Base-by-base conservation (phyloP, 2,797 vertebrate genomes). In the Thripadectes ignobilis region DNA sequence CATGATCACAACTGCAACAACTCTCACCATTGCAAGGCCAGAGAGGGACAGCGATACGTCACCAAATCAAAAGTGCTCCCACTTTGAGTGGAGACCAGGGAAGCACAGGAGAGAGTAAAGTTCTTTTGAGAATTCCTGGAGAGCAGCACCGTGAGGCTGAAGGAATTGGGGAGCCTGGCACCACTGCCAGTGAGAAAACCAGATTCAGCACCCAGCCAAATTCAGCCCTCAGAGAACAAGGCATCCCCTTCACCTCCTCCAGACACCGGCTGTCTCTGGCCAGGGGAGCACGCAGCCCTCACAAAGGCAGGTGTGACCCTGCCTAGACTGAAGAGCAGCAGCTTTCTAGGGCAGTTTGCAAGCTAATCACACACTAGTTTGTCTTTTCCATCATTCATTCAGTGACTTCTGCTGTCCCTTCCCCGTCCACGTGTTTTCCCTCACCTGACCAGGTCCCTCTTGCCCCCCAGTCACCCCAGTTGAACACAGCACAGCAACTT, bases 41-140 rank as follows among this genome's bases (percentile, higher is more conserved):
- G 0, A 39, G 49, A 75, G 45, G 24, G 73, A 79, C 39, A 16
- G 34, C 0, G 0, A 65, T 12, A 36, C 0, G 0, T 63, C 39
- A 61, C 48, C 58, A 4, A 2, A 46, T 13, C 55, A 29, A 15
- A 85, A 79, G 41, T 2, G 8, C 24, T 85, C 73, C n/a, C 57
- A 11, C 43, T 55, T 7, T 1, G 26, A 85, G 32, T 1, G 1
- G 38, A 71, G 43, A 58, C 4, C 1, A 6, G 9, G 34, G 45
- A 67, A 80, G 45, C 58, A 54, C 21, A 52, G 62, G 29, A 30
- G 80, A 59, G 65, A 86, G 62, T 23, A 24, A 78, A 91, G 55
- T 32, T 63, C 52, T 78, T 46, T 63, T 0, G 5, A 88, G 43
- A 46, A 65, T 14, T 51, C 66, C 73, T n/a, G 79, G 43, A 54